A percentile compares a stretch with the other conserved stretches of the same genome.
Conservation (phyloP, 2,113 vertebrate species). For the Casuarius casuarius region DNA sequence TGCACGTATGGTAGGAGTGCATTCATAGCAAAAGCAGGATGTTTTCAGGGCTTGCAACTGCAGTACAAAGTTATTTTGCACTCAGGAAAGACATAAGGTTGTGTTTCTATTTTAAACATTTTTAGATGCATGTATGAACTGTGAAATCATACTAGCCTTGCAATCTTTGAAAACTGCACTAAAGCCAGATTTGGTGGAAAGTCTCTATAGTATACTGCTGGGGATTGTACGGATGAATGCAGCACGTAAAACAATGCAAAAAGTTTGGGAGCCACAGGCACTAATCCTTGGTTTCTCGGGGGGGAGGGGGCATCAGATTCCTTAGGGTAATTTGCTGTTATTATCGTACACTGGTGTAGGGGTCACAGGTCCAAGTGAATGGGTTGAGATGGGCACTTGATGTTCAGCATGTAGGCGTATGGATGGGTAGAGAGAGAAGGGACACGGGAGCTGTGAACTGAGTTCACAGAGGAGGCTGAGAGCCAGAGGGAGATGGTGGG, state of each 20-base stretch:
- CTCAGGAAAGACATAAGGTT: background rate
- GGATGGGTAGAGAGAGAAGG: background rate
- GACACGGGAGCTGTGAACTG: background rate
- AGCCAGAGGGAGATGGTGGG: background rate
- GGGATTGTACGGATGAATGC: background rate
- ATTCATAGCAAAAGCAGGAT: background rate
- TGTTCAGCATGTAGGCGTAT: background rate
- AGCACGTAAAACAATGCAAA: background rate
- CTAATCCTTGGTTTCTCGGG: background rate
- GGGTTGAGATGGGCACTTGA: background rate
- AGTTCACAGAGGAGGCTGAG: background rate
- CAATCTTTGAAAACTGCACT: background rate
- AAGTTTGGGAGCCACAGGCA: background rate
- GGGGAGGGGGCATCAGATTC: background rate
- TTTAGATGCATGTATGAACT: background rate
- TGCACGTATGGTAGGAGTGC: background rate
- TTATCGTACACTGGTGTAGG: background rate
- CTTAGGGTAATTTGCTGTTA: background rate
- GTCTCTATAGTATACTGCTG: background rate
- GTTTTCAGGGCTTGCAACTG: background rate
- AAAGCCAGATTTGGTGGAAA: background rate
- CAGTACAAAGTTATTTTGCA: background rate
- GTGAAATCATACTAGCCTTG: background rate
- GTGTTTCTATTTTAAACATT: background rate
- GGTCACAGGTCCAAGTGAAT: background rate